Base-by-base conservation (phyloP, 2,113 vertebrate genomes). In the Cisticola juncidis region DNA sequence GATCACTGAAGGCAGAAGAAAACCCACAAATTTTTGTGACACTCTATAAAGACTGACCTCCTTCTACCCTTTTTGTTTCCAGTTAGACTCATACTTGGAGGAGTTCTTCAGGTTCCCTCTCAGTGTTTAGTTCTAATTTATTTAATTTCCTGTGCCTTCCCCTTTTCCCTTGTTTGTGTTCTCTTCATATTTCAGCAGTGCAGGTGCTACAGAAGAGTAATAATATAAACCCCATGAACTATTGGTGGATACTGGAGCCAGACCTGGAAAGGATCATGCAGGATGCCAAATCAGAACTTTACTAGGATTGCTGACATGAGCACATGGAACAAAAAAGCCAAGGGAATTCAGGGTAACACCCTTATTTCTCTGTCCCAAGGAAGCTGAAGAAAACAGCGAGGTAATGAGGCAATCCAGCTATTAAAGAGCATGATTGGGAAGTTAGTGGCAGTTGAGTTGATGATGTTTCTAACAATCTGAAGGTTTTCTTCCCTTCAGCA, bases 401-500 rank as follows among this genome's bases (percentile, higher is more conserved):
- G 64, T 58, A 94, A 86, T 44, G 60, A 92, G 33, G 19, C 16
- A 64, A 22, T 36, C 45, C 60, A 87, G 57, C 64, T 78, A 33
- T 86, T 90, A 84, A 86, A 81, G 11, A 62, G 3, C 44, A 26
- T 21, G 44, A 58, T 38, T 89, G 58, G 62, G 38, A 94, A 92
- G 58, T 60, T 65, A 72, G 47, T 81, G 86, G 84, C 51, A 50
- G 23, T 40, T 56, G 70, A 51, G 33, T n/a, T 96, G 56, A 50
- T 87, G 73, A 86, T 66, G 42, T 71, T 90, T 45, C 51, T 95
- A 66, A 65, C 74, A 95, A 60, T 47, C 60, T 95, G 93, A 97
- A 88, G 88, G 24, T 86, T 96, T 94, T 92, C 86, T 76, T 94
- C 82, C 71, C 71, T 88, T 94, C 50, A 65, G 54, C 64, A 68